Conservation (phyloP, 2,888 invertebrate genomes). For the Asteroscopus sphinx region DNA sequence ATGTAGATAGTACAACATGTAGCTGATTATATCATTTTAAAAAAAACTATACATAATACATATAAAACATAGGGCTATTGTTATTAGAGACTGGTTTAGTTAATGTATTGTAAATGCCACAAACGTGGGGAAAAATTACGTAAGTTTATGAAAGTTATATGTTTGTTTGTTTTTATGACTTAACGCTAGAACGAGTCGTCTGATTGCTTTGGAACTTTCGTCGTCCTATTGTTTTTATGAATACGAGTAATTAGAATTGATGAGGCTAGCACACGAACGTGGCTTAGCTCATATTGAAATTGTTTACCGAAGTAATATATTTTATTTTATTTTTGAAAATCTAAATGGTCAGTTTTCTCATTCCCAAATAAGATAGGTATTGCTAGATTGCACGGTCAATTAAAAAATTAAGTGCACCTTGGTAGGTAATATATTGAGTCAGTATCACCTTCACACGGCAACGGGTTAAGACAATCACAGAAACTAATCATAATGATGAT, state of each 20-base stretch:
- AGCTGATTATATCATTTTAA: constrained; percentile 33
- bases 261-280: neutral
- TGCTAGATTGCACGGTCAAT: no score
- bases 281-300: neutral
- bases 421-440: no score
- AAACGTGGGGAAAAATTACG: constrained; percentile 28
- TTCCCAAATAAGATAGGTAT: no score
- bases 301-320: neutral
- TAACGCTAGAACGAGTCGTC: constrained; percentile 14
- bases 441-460: no score
- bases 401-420: no score
- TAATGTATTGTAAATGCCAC: constrained; percentile 21
- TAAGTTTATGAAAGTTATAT: constrained; percentile 33
- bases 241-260: constrained; percentile 4
- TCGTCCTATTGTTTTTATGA: constrained; percentile 22
- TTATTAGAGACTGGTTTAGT: constrained; percentile 20
- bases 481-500: no score
- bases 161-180: constrained; percentile 30
- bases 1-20: no score
- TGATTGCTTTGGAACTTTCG: constrained; percentile 22
- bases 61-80: constrained; percentile 19
- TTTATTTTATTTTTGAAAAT: no score
- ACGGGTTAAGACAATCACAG: no score
- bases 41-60: constrained; percentile 7
- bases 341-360: no score